Base-by-base conservation (phyloP, 2,113 vertebrate species). In the Prunella himalayana region DNA sequence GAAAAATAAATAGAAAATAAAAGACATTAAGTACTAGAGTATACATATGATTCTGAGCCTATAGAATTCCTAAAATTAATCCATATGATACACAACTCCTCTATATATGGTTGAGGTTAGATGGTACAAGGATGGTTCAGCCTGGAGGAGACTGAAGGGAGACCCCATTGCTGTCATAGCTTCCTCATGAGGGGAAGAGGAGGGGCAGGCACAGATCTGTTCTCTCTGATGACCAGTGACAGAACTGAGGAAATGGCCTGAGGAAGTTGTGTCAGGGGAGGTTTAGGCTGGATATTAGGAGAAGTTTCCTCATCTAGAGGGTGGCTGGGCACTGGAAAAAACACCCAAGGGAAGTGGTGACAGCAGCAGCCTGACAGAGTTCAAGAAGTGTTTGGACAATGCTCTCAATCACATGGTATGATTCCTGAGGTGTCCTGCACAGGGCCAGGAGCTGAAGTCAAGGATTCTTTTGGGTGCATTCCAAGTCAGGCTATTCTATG, bases 131-230 rank as follows among this genome's bases (percentile, higher is more conserved):
- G 11, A 20, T 45, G 45, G 11, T n/a, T 30, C 20, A 68, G 30
- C 15, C 45, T 30, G 24, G 39, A 60, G 14, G 19, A 64, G 30
- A 72, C 10, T 44, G 27, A 44, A 10, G 15, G 5, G 10, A 11
- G 8, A 51, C 19, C 9, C 16, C 28, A n/a, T 1, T 20, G 45
- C 3, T 21, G 28, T 51, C 20, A 35, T 23, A 66, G 3, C 19
- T 45, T 51, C 37, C 27, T 28, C 0, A 0, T 6, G 15, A 73
- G 19, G 7, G 18, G 5, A 45, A 20, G 11, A 7, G 31, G 23
- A 75, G 9, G 7, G 15, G 6, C n/a, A 68, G 24, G 2, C 45
- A n/a, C 13, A 10, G 27, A 24, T 44, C 18, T 51, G 22, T 28
- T 19, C 15, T 14, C 13, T 44, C 2, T 50, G 17, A 8, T 35